These are phyloP conservation scores for Diarsia dahlii DNA, from an alignment of 2,888 invertebrate genomes.

Conservation along the genomic window DNA sequence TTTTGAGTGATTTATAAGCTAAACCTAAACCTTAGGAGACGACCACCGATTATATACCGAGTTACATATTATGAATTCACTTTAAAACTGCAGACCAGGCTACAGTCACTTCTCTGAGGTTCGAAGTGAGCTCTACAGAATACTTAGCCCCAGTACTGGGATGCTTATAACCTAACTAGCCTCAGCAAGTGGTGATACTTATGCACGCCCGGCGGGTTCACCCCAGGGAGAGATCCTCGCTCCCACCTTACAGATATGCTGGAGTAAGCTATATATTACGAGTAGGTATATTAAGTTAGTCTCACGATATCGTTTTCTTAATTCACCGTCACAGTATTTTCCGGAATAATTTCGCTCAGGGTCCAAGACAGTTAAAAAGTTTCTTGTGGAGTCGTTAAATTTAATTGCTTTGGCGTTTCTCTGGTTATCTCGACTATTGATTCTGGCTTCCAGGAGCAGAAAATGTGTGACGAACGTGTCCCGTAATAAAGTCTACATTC, in stretches of 20 bases:
- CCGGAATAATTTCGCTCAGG: background rate
- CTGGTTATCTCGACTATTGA: background rate
- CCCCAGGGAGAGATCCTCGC: background rate
- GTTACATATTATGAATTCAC: background rate
- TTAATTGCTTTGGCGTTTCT: background rate
- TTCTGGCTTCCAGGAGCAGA: background rate
- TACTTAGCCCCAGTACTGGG: conserved; percentile 13
- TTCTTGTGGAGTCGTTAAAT: background rate
- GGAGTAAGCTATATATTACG: too few relatives aligned
- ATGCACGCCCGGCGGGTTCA: conserved; percentile 22
- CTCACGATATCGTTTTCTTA: background rate
- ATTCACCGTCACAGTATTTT: background rate
- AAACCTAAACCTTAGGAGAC: background rate
- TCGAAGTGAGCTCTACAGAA: conserved; percentile 9
- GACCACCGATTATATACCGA: too few relatives aligned
- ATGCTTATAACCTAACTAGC: conserved; percentile 32
- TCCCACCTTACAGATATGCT: background rate
- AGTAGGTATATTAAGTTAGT: background rate
- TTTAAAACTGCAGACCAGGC: background rate
- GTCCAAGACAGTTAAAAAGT: background rate
- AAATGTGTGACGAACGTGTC: background rate
- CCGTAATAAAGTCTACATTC: background rate
- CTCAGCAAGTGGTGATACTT: conserved; percentile 3
- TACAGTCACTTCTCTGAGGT: background rate
- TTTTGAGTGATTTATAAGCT: background rate